phyloP scores from a whole-genome alignment of 2,888 invertebrate species.

The Diaperis boleti region DNA sequence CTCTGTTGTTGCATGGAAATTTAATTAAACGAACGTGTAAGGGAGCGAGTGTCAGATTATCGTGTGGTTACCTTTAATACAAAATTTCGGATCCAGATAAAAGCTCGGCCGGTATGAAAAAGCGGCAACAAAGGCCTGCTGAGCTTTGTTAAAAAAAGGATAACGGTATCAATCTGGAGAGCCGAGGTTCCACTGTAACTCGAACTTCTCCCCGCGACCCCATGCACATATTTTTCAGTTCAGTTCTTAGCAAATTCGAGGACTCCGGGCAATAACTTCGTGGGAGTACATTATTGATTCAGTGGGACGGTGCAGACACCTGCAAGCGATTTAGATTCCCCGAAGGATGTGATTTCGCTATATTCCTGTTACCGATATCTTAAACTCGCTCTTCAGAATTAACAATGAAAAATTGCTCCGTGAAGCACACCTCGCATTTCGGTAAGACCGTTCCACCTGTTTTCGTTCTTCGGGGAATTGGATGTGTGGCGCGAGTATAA shows the following conservation, averaged over 20 bases:
- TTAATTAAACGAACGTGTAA: conserved; percentile 29
- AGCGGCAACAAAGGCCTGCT: conserved; percentile 38
- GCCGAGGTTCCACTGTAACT: conserved; percentile 29
- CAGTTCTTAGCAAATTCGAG: conserved; percentile 28
- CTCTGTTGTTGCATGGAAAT: conserved; percentile 24
- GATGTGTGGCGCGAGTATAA: conserved; percentile 26
- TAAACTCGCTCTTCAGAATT: conserved; percentile 37
- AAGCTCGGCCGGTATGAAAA: conserved; percentile 33
- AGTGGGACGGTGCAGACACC: conserved; percentile 33
- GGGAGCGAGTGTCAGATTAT: conserved; percentile 21
- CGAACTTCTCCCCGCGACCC: conserved; percentile 12
- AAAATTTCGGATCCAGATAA: conserved; percentile 26
- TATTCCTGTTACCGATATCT: conserved; percentile 38
- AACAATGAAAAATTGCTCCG: conserved; percentile 40
- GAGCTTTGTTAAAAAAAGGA: conserved; percentile 36
- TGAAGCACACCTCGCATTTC: conserved; percentile 30
- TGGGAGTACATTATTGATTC: conserved; percentile 38
- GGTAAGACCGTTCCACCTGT: conserved; percentile 33
- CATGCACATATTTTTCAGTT: conserved; percentile 29
- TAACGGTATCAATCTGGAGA: conserved; percentile 22
- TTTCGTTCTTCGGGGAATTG: conserved; percentile 23
- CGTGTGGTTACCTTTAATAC: conserved; percentile 17
- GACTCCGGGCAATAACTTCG: conserved; percentile 34
- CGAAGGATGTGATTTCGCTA: conserved; percentile 29
- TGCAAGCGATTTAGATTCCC: conserved; percentile 40